phyloP scores from a whole-genome alignment of 2,888 invertebrate genomes.

The Luperina nickerlii region DNA sequence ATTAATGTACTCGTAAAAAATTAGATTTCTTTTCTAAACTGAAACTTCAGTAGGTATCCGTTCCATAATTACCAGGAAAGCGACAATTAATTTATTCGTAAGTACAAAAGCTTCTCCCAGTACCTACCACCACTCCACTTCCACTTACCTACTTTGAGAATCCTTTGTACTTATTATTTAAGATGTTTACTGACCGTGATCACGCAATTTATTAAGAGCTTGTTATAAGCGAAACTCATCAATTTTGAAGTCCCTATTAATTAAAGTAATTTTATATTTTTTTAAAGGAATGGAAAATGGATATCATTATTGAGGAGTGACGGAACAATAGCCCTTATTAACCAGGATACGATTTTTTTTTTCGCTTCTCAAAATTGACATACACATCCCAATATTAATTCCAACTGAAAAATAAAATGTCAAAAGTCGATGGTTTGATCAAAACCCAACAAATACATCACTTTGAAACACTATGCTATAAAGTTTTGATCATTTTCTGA shows the following conservation, averaged over 20 bases:
- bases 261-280: background rate
- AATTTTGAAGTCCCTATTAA: background rate
- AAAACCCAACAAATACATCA: too few species aligned
- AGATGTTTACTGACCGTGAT: conserved; percentile 17
- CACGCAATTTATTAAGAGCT: conserved; percentile 28
- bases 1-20: background rate
- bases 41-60: background rate
- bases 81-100: conserved; percentile 12
- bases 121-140: background rate
- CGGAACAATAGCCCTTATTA: too few species aligned
- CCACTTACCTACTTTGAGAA: background rate
- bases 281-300: background rate
- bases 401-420: too few species aligned
- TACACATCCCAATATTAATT: too few species aligned
- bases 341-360: too few species aligned
- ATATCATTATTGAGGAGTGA: background rate
- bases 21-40: background rate
- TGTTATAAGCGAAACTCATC: background rate
- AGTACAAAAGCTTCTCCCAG: conserved; percentile 7
- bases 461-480: too few species aligned
- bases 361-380: too few species aligned
- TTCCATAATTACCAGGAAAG: background rate
- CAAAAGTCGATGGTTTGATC: too few species aligned
- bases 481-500: too few species aligned
- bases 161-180: conserved; percentile 16